A percentile compares a stretch with the other conserved stretches of the same genome.
Conservation (phyloP, 2,797 vertebrate genomes). For the Crocidura indochinensis region DNA sequence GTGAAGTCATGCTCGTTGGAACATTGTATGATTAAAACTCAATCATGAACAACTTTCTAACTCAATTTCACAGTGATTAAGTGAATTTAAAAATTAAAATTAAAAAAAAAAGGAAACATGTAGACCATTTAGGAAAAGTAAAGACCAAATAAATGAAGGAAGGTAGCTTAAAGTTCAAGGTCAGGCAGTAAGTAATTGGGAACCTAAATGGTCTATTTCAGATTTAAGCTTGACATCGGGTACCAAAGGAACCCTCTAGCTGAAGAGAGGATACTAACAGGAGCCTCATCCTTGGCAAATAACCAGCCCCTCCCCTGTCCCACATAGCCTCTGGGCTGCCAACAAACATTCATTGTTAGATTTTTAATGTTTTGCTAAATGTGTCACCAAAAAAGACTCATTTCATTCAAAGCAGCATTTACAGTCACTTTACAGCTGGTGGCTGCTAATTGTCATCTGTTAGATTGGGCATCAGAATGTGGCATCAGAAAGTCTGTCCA, state of each 20-base stretch:
- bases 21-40: no score
- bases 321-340: slow-evolving; percentile 71
- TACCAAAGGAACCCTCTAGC: neutral
- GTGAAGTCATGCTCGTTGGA: no score
- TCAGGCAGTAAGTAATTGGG: neutral
- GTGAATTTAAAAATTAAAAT: no score
- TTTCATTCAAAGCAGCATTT: slow-evolving; percentile 76
- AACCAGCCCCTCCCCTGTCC: neutral
- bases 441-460: slow-evolving; percentile 85
- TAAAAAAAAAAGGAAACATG: neutral
- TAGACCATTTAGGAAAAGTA: neutral
- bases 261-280: neutral
- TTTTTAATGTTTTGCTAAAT: slow-evolving; percentile 82
- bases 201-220: neutral
- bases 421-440: slow-evolving; percentile 84
- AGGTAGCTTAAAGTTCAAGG: neutral
- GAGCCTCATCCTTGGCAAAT: slow-evolving; percentile 52
- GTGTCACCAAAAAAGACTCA: slow-evolving; percentile 56
- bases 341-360: slow-evolving; percentile 71
- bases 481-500: slow-evolving; percentile 80
- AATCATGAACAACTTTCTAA: no score
- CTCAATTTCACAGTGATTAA: no score
- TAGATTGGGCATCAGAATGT: slow-evolving; percentile 76
- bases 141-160: neutral
- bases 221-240: neutral